Evolutionary conservation across 1,140 invertebrate genomes (phyloP).

Genomic region (Megathymus violae): DNA sequence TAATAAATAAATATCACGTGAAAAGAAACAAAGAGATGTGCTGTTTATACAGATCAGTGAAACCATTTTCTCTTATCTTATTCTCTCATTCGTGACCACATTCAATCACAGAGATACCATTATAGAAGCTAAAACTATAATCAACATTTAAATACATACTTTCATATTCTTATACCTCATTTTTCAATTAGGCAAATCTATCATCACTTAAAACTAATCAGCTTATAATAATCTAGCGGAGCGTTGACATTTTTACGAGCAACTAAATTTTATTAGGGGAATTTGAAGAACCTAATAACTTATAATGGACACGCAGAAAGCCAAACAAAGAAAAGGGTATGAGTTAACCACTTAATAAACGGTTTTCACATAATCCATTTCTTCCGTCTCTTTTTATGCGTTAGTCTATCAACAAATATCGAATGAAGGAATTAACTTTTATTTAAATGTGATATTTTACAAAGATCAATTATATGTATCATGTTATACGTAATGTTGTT

Average conservation of each 20-base stretch:
- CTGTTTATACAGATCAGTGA: too few species aligned
- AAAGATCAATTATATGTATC: too few species aligned
- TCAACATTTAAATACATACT: too few species aligned
- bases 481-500: too few species aligned
- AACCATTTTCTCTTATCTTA: too few species aligned
- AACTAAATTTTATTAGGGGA: conserved; percentile 24
- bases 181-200: background rate
- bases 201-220: background rate
- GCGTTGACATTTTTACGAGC: conserved; percentile 15
- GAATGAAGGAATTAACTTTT: too few species aligned
- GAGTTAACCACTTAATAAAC: conserved; percentile 14
- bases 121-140: too few species aligned
- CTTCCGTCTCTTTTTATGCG: background rate
- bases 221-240: background rate
- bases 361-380: background rate
- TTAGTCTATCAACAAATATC: background rate
- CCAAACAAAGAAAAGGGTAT: conserved; percentile 25
- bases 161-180: background rate
- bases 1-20: too few species aligned
- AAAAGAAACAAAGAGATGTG: too few species aligned
- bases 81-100: too few species aligned
- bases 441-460: too few species aligned
- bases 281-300: conserved; percentile 26
- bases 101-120: too few species aligned
- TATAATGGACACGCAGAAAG: conserved; percentile 30